Percentiles rank a stretch among this genome's conserved stretches.
These are phyloP conservation scores for Nerophis lumbriciformis DNA, from an alignment of 2,113 vertebrate species.

Conservation along the genomic window DNA sequence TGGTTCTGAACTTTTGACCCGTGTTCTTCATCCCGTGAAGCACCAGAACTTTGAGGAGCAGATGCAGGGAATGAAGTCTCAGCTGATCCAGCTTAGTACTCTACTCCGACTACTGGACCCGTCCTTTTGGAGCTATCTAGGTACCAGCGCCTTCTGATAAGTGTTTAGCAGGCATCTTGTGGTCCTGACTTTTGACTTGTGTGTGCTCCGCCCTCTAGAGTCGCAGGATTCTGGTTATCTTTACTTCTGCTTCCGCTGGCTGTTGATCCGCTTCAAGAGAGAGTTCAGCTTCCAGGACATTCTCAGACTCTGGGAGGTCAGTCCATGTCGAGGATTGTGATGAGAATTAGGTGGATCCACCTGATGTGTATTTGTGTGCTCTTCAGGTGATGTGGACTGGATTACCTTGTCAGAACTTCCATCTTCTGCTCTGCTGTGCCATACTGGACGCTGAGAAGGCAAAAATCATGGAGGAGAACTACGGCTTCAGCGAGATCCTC, in stretches of 20 bases:
- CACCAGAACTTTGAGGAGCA: slow-evolving; percentile 99
- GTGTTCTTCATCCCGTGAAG: slow-evolving; percentile 55
- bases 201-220: slow-evolving; percentile 67
- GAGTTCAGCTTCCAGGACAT: slow-evolving; percentile 95
- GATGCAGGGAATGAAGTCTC: slow-evolving; percentile 99
- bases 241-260: slow-evolving; percentile 98
- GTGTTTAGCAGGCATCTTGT: no score
- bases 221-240: slow-evolving; percentile 96
- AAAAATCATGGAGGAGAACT: slow-evolving; percentile 94
- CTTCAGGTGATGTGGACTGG: slow-evolving; percentile 92
- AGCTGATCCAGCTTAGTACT: slow-evolving; percentile 89
- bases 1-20: background rate
- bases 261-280: slow-evolving; percentile 96
- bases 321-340: background rate
- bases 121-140: slow-evolving; percentile 94
- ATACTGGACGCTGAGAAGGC: slow-evolving; percentile 94
- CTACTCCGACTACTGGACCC: slow-evolving; percentile 90
- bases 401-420: slow-evolving; percentile 92
- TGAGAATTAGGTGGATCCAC: no score
- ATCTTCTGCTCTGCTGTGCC: slow-evolving; percentile 93
- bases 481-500: slow-evolving; percentile 94
- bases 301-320: slow-evolving; percentile 96
- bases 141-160: slow-evolving; percentile 51
- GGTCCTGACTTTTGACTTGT: background rate
- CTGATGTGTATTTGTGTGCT: slow-evolving; percentile 3